Base-by-base conservation (phyloP, 2,113 vertebrate genomes). In the Podilymbus podiceps region DNA sequence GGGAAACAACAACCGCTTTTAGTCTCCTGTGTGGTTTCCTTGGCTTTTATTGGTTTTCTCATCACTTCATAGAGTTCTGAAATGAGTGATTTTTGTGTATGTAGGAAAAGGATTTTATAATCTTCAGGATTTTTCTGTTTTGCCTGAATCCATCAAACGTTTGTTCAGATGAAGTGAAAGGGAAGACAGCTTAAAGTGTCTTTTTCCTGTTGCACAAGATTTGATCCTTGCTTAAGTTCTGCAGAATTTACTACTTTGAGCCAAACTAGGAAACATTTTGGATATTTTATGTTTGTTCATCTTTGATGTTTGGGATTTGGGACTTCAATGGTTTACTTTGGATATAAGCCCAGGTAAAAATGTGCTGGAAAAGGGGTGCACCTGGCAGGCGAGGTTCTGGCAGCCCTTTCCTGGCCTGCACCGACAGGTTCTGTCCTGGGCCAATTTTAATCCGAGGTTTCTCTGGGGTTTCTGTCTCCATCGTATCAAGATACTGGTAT, bases 291-390 rank as follows among this genome's bases (percentile, higher is more conserved):
- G 31, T 79, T 86, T 76, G 33, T 92, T 90, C 60, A 49, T 74
- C 88, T 88, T 86, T 94, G 90, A 55, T 82, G 79, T 82, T 85
- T 71, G 86, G 47, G 71, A 56, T 87, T 85, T 87, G 72, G 88
- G 76, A 76, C 62, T 60, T 35, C 2, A 20, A 4, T 86, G 75
- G 86, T 90, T 95, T 96, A 31, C 90, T 92, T 72, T 95, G 96
- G 96, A 44, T 53, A 12, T 5, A 24, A 92, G 89, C 93, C 91
- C 69, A 20, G 89, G 73, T 75, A 80, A 47, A 91, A 95, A 89
- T 95, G 93, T 86, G 68, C 64, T 95, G 94, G 93, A 85, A 95
- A 89, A 92, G 68, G 91, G 91, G 89, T 87, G 93, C 93, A 89
- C 80, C 91, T 87, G 91, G 92, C 88, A 94, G 81, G 64, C 3